Base-by-base conservation (phyloP, 2,113 vertebrate genomes). In the Myiozetetes cayanensis region DNA sequence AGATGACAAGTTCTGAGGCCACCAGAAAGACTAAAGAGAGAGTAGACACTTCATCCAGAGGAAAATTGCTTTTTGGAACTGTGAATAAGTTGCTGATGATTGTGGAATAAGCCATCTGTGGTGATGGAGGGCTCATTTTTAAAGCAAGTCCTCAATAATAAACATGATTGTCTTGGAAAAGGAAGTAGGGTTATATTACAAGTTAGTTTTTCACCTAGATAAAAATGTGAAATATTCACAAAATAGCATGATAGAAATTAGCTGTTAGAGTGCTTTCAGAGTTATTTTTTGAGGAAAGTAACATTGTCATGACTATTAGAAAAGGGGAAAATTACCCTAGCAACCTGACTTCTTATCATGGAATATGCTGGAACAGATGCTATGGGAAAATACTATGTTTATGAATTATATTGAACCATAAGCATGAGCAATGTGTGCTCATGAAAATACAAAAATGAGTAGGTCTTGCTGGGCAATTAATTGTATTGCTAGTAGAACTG, bases 401-500 rank as follows among this genome's bases (percentile, higher is more conserved):
- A 24, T 31, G 37, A 67, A 53, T 78, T 33, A n/a, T 94, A 55
- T 5, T 76, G 81, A 94, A 46, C 35, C 35, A 23, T 67, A 50
- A 91, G 39, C 47, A 58, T 71, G 77, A 94, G 50, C 0, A 2
- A 46, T 53, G 23, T 74, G 71, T 85, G 49, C 55, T 76, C 33
- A 28, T 87, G 85, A 87, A 94, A 85, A 59, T 52, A 85, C 28
- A 82, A 76, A 87, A 83, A 73, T 52, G 12, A 83, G 35, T 83
- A 80, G 67, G 50, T 83, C 71, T 91, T 83, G 50, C 78, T 85
- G 87, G 50, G 67, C 82, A 88, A 59, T 94, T 85, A 89, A 82
- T 96, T 91, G 87, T 85, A 30, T 74, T 89, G 59, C 46, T 91
- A 71, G 52, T 94, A 47, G 67, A 83, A 85, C 80, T 83, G 82